A percentile compares a stretch with the other conserved stretches of the same genome.
These are phyloP conservation scores for Enteromius paludinosus DNA, from an alignment of 2,797 vertebrate species.

Conservation along the genomic window DNA sequence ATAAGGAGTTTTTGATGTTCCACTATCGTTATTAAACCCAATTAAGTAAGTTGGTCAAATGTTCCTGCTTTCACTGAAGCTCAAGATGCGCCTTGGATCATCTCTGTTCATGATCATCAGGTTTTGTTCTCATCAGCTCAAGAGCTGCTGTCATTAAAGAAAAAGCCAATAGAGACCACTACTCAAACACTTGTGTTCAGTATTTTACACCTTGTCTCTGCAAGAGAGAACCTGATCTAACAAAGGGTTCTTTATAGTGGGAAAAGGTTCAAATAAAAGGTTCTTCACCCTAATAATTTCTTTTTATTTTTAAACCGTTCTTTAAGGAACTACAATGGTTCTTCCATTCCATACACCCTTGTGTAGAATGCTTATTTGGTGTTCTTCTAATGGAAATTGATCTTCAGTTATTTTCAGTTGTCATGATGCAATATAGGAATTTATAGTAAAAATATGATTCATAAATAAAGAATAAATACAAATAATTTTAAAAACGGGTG, in stretches of 20 bases:
- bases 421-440: not conserved
- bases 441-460: not conserved
- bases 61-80: not conserved
- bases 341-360: no score
- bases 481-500: not conserved
- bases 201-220: not conserved
- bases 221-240: not conserved
- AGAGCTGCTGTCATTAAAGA: not conserved
- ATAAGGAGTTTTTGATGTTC: not conserved
- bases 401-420: not conserved
- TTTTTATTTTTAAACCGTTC: no score
- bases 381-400: not conserved
- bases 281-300: no score
- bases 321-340: no score
- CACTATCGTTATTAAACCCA: not conserved
- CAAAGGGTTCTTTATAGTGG: not conserved
- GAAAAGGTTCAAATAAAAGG: no score
- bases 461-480: not conserved
- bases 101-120: not conserved
- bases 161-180: not conserved
- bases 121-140: not conserved
- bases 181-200: not conserved
- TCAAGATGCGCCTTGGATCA: not conserved
- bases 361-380: no score
- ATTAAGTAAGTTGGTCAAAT: not conserved